Base-by-base conservation (phyloP, 2,113 vertebrate species). In the Plestiodon gilberti region DNA sequence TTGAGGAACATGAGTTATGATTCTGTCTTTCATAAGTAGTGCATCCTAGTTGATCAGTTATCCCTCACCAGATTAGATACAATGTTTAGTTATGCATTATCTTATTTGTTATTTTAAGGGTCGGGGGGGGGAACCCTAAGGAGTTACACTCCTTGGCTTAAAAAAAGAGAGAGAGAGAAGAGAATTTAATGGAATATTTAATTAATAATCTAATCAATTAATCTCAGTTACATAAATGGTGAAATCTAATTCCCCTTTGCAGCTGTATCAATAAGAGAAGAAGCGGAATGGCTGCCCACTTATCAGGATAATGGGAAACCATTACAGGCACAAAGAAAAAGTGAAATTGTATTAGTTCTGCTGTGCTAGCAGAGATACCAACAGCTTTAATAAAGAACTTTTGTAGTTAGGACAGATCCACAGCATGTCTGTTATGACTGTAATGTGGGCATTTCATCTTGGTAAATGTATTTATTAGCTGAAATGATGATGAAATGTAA, bases 181-280 rank as follows among this genome's bases (percentile, higher is more conserved):
- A 90, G 61, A 94, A 94, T 94, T 93, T 96, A 96, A 96, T 96
- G 94, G 94, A 96, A 96, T 95, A 94, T 95, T 97, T 97, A 97
- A 96, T 97, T 96, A 97, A 96, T 96, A 96, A 97, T 96, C 95
- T 96, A 97, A 96, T 97, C 96, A 96, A 96, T 97, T 96, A 96
- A 97, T 96, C 96, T 96, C 89, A 1, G 88, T 95, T 95, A 95
- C 87, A 38, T 95, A 96, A 95, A 89, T 95, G 92, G 90, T 94
- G 94, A 93, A 96, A 96, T 96, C 91, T 94, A 94, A 95, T 96
- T 96, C 94, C 91, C 90, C 92, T 95, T 94, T 95, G 94, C 89
- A 95, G 93, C 92, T 93, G 75, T 94, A 87, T 96, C 95, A 95
- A 73, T 94, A 95, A 84, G 93, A 90, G 90, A 84, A 95, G 81